Conservation (phyloP, 1,140 invertebrate genomes). For the Pachyrhynchus sulphureomaculatus region DNA sequence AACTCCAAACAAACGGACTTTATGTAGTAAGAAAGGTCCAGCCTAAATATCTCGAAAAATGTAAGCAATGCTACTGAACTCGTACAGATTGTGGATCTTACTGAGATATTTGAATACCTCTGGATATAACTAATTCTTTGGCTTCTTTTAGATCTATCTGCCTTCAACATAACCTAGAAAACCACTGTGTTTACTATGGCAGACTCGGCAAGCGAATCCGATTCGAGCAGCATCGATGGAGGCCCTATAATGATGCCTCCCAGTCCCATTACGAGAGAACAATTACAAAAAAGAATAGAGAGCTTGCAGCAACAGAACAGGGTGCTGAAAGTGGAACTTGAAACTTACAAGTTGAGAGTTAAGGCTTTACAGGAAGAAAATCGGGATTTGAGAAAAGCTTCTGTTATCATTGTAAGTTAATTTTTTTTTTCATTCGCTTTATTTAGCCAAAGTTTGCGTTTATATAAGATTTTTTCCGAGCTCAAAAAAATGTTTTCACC, state of each 20-base stretch:
- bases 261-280: slow-evolving; percentile 84
- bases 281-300: slow-evolving; percentile 93
- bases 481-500: no score
- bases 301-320: slow-evolving; percentile 96
- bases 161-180: no score
- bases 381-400: slow-evolving; percentile 86
- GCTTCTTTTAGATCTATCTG: no score
- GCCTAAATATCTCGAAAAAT: no score
- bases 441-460: no score
- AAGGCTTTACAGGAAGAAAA: slow-evolving; percentile 97
- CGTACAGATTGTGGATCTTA: no score
- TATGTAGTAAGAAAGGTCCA: no score
- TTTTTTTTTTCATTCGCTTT: not conserved
- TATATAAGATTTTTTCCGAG: no score
- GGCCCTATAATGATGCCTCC: slow-evolving; percentile 88
- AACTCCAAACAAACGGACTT: no score
- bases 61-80: no score
- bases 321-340: slow-evolving; percentile 93
- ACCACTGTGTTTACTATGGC: slow-evolving; percentile 40
- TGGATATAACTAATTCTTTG: no score
- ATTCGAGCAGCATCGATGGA: slow-evolving; percentile 90
- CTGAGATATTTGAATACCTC: no score
- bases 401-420: slow-evolving; percentile 92
- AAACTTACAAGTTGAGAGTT: slow-evolving; percentile 93
- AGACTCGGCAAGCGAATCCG: slow-evolving; percentile 83